Base-by-base conservation (phyloP, 2,113 vertebrate species). In the Caranx melampygus region DNA sequence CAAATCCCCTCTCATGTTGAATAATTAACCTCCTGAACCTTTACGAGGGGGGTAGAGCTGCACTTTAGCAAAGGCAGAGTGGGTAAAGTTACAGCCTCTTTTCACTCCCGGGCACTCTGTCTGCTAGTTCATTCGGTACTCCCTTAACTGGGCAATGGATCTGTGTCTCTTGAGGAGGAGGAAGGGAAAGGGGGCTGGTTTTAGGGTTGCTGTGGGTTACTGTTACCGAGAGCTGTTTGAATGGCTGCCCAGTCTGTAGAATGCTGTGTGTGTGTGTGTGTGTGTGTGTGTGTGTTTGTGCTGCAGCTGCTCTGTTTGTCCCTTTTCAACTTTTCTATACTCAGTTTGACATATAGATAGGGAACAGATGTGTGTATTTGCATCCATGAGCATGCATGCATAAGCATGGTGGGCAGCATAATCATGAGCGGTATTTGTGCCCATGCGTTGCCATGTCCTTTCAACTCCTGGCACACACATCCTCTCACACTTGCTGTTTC, bases 21-120 rank as follows among this genome's bases (percentile, higher is more conserved):
- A 94, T 92, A 87, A 91, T 92, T 92, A 93, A 93, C 91, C 87
- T 59, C 76, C 51, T 90, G 92, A 88, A 90, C 89, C 81, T 80
- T 85, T 34, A 67, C 75, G 79, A 75, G 79, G 77, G 75, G 81
- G 82, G 73, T 52, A 34, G 79, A 58, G 84, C 75, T 89, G 86
- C 87, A 76, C 86, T 91, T 82, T 66, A 79, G 84, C 65, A 1
- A 58, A 81, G 87, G 82, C 72, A 74, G 82, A 79, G 85, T 80
- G 88, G 89, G 59, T 89, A 87, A 91, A 91, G 92, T 91, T 91
- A 90, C 91, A 92, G 15, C 75, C 79, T 89, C 88, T 60, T 87
- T 88, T 89, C 67, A 87, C 78, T 86, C 68, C 54, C 65, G 59
- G 72, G 57, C 85, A 82, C 78, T 87, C 78, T 21, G 72, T 59